phyloP scores from a whole-genome alignment of 2,888 invertebrate species.

The Tetragonula carbonaria region DNA sequence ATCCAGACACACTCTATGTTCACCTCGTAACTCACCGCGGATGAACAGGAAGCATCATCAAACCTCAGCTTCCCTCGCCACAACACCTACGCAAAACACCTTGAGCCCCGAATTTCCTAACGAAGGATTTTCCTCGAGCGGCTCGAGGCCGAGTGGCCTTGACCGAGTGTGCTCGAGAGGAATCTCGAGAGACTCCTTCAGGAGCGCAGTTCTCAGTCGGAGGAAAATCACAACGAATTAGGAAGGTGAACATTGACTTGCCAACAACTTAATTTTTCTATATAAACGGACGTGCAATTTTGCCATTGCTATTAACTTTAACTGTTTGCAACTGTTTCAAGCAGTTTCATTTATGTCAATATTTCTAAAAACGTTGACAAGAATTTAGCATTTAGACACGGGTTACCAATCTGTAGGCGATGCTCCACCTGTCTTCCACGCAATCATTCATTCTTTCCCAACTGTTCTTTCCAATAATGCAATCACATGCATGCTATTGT shows the following conservation, averaged over 20 bases:
- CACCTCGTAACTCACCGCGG: conserved; percentile 84
- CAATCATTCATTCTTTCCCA: neutral
- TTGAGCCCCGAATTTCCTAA: conserved; percentile 68
- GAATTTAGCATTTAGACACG: neutral
- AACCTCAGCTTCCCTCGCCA: conserved; percentile 79
- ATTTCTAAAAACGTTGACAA: neutral
- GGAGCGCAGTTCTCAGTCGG: conserved; percentile 83
- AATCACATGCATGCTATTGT: neutral
- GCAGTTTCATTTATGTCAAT: neutral
- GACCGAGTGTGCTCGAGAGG: conserved; percentile 89
- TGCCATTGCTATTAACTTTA: neutral
- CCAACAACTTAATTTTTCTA: no score
- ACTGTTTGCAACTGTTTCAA: neutral
- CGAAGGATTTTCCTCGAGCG: conserved; percentile 69
- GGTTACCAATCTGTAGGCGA: neutral
- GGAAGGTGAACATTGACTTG: conserved; percentile 76
- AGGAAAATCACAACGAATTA: conserved; percentile 78
- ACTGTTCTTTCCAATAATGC: neutral
- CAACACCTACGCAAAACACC: conserved; percentile 79
- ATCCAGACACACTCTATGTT: conserved; percentile 81
- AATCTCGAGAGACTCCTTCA: conserved; percentile 88
- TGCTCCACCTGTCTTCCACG: neutral
- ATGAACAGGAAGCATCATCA: conserved; percentile 85
- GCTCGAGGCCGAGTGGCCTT: conserved; percentile 84
- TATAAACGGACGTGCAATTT: no score